A percentile compares a stretch with the other conserved stretches of the same genome.
These are phyloP conservation scores for Dipus sagitta DNA, from an alignment of 2,797 vertebrate species.

Conservation along the genomic window DNA sequence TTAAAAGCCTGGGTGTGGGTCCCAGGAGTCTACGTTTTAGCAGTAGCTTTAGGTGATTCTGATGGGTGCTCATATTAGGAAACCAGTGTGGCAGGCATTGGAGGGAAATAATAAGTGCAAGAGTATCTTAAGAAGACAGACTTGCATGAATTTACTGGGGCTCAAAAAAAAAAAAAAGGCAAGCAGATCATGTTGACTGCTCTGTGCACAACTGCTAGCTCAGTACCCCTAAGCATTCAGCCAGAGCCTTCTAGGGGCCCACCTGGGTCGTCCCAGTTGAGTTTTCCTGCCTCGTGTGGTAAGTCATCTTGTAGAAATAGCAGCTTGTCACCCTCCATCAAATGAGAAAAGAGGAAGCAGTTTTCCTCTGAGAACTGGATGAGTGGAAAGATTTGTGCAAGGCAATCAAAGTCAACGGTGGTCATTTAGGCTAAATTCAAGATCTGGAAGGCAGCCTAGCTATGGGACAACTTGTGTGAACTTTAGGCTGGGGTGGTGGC, in stretches of 20 bases:
- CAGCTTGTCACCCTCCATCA: constrained; percentile 72
- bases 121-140: constrained; percentile 17
- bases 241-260: constrained; percentile 56
- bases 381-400: constrained; percentile 68
- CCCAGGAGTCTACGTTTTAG: not conserved
- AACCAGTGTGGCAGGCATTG: not conserved
- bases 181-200: not conserved
- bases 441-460: constrained; percentile 63
- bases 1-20: not conserved
- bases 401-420: constrained; percentile 63
- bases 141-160: constrained; percentile 2
- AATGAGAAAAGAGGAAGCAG: constrained; percentile 69
- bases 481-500: constrained; percentile 56
- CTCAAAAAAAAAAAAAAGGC: not conserved
- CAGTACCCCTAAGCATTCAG: constrained; percentile 6
- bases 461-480: constrained; percentile 62
- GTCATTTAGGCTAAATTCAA: constrained; percentile 77
- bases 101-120: not conserved
- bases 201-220: constrained; percentile 38
- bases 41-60: not conserved
- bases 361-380: constrained; percentile 76
- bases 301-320: constrained; percentile 75
- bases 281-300: constrained; percentile 73
- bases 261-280: constrained; percentile 58
- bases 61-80: not conserved